Evolutionary conservation across 2,113 vertebrate genomes (phyloP), one percentile per base, ranked within the genome.

Genomic region (Mobula birostris): DNA sequence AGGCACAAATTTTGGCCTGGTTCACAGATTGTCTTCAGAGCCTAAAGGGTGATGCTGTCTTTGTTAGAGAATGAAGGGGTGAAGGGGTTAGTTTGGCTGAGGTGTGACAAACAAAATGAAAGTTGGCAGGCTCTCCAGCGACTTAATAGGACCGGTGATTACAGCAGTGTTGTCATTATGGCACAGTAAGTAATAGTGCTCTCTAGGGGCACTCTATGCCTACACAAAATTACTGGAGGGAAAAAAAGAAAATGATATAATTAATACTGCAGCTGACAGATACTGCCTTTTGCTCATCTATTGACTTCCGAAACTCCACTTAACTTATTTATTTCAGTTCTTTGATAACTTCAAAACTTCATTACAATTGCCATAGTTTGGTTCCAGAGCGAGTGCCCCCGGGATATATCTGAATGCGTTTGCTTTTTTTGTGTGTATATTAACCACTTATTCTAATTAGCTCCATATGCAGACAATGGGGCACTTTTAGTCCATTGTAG

Each of bases 71-170:
- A 32, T 93, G 70, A 93, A 93, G 91, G 68, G 68, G 19, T 56
- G 70, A 63, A 15, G 68, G 68, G 91, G 40, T 93, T 48, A 93
- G 91, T 29, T 56, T 76, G 68, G 66, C 91, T 93, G 91, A 93
- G 85, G 61, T 90, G 85, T 66, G 70, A 93, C 91, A 93, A 93
- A 21, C 24, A 74, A 76, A 93, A 93, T 93, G 36, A 93, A 93
- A 93, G 91, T 93, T 76, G 91, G 91, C 91, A 93, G 91, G 70
- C 70, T 93, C 36, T 56, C 91, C 70, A 56, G 91, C 21, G 72
- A 74, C 91, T 93, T 93, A 93, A 93, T 93, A 93, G 70, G 70
- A 93, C 48, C 70, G 70, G 91, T 93, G 91, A 93, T 93, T 93
- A 93, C 91, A 74, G 66, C 32, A 93, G 91, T 9, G 7, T 48